These are phyloP conservation scores for Magallana gigas DNA, from an alignment of 1,140 invertebrate genomes.

Conservation along the genomic window DNA sequence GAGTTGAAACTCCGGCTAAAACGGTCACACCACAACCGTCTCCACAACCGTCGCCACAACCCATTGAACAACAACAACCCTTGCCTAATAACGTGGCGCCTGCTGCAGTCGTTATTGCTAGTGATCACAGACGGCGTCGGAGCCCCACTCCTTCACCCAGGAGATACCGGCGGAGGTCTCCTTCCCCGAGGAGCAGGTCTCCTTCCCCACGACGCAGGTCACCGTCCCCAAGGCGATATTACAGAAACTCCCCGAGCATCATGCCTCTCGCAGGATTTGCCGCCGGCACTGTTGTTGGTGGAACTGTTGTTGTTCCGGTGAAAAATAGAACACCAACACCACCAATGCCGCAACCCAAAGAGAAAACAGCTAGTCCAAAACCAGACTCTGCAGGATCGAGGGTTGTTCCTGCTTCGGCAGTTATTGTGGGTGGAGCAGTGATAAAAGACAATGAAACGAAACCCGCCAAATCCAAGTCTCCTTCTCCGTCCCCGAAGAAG, in stretches of 20 bases:
- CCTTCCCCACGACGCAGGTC: not conserved
- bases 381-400: not conserved
- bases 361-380: slow-evolving; percentile 13
- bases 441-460: slow-evolving; percentile 1
- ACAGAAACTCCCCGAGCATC: not conserved
- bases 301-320: not conserved
- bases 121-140: not conserved
- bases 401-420: not conserved
- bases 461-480: not conserved
- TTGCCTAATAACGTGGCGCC: not conserved
- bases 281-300: not conserved
- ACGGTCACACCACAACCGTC: not conserved
- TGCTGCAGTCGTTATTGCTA: not conserved
- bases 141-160: not conserved
- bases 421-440: not conserved
- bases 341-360: not conserved
- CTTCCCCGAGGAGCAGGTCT: not conserved
- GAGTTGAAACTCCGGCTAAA: not conserved
- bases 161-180: not conserved
- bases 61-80: not conserved
- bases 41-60: not conserved
- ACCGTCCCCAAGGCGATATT: not conserved
- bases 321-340: slow-evolving; percentile 10
- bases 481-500: not conserved
- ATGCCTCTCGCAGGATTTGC: slow-evolving; percentile 10